phyloP scores from a whole-genome alignment of 2,113 vertebrate species.

The Sphaerodactylus townsendi region DNA sequence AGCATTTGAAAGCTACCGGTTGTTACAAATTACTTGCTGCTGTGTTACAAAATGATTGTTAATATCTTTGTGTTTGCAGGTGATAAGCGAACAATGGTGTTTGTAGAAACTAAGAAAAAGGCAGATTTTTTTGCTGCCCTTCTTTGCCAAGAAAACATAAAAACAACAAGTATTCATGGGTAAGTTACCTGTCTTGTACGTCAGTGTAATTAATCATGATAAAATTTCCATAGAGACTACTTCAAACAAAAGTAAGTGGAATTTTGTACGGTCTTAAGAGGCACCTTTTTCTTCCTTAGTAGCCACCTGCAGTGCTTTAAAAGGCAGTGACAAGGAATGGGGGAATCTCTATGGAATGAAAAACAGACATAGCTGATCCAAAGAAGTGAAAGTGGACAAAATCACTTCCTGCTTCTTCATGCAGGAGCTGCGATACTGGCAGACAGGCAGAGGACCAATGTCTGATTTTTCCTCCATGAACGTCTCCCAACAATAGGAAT shows the following conservation, averaged over 20 bases:
- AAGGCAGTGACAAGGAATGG: no score
- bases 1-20: neutral
- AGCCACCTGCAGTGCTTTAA: no score
- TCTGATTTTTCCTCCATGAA: no score
- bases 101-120: slow-evolving; percentile 92
- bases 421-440: no score
- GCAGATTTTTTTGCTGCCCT: slow-evolving; percentile 91
- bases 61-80: slow-evolving; percentile 67
- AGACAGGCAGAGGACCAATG: no score
- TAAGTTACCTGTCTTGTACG: slow-evolving; percentile 54
- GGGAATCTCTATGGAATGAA: no score
- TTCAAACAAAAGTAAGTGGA: neutral
- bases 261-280: no score
- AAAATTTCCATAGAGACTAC: neutral
- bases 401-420: no score
- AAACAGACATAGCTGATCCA: no score
- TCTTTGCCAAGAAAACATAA: slow-evolving; percentile 90
- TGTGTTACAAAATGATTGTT: slow-evolving; percentile 3
- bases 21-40: neutral
- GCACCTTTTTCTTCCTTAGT: no score
- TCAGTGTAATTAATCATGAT: neutral
- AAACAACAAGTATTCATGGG: slow-evolving; percentile 96
- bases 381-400: no score
- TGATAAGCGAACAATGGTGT: slow-evolving; percentile 88
- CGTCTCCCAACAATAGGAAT: no score